Base-by-base conservation (phyloP, 2,888 invertebrate genomes). In the Neoascia interrupta region DNA sequence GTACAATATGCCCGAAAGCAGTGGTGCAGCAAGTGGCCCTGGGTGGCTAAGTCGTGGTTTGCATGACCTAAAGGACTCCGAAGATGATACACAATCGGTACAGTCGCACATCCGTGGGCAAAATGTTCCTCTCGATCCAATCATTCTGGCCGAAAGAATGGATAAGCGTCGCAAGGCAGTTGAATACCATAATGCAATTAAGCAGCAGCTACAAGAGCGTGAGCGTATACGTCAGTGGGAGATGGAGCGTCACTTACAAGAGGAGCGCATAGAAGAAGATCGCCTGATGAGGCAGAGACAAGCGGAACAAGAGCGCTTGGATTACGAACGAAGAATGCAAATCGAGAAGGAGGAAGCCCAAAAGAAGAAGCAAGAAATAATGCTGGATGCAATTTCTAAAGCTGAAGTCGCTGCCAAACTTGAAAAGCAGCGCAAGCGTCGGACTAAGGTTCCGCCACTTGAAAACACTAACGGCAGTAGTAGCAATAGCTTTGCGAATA, bases 141-240 rank as follows among this genome's bases (percentile, higher is more conserved):
- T 92, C 81, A 92, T 95, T 58, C 90, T 94, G 82, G 94, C 94
- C 5, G 96, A 97, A 87, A 91, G 96, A 81, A 96, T 96, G 89
- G 91, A 92, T 70, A 94, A 93, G 87, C 91, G 96, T 19, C 93
- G 95, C 80, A 94, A 94, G 87, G 96, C 96, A 0, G 87, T 96
- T 75, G 96, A 96, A 86, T 92, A 96, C 82, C 97, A 97, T 88
- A 93, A 94, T 74, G 96, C 95, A 10, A 95, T 97, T 83, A 91
- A 94, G 82, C 92, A 93, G 85, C 96, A 97, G 87, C 90, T 97
- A 56, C 94, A 95, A 85, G 97, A 97, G 85, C 92, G 94, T 41
- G 95, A 96, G 84, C 90, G 92, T 83, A 90, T 91, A 56, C 91
- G 94, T 10, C 92, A 92, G 83, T 93, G 94, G 87, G 97, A 97